Evolutionary conservation across 2,888 invertebrate genomes (phyloP).

Genomic region (Cephus pulcher): DNA sequence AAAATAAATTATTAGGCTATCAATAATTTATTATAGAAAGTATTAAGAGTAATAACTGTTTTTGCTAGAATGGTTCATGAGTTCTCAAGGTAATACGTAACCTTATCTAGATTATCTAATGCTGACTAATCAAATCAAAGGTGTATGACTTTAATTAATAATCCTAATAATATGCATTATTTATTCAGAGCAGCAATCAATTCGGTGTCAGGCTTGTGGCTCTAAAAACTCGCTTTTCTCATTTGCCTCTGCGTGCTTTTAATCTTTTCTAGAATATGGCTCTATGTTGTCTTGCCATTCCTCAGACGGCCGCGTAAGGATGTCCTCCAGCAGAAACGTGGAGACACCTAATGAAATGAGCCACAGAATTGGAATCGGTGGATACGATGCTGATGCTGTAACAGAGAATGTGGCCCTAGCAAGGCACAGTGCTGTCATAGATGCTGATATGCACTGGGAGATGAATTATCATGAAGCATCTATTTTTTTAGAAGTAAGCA

Average conservation of each 20-base stretch:
- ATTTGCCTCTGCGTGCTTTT: conserved; percentile 38
- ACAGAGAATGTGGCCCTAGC: conserved; percentile 55
- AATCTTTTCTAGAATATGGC: conserved; percentile 63
- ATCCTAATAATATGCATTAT: too few relatives aligned
- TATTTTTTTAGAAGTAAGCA: conserved; percentile 82
- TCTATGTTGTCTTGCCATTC: conserved; percentile 63
- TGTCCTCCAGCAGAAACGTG: conserved; percentile 41
- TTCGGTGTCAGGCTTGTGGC: conserved; percentile 25
- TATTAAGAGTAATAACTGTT: too few relatives aligned
- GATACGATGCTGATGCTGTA: conserved; percentile 38
- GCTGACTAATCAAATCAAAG: too few relatives aligned
- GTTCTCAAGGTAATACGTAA: too few relatives aligned
- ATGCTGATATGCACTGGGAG: conserved; percentile 76
- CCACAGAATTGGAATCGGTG: conserved; percentile 41
- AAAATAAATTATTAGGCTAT: too few relatives aligned
- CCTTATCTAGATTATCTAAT: too few relatives aligned
- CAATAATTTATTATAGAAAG: too few relatives aligned
- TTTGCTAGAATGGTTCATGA: too few relatives aligned
- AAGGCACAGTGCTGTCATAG: conserved; percentile 46
- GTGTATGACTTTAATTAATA: too few relatives aligned
- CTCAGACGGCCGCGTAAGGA: conserved; percentile 51
- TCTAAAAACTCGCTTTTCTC: conserved; percentile 30
- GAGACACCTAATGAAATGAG: conserved; percentile 47
- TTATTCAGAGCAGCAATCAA: too few relatives aligned
- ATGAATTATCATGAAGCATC: conserved; percentile 93